These are phyloP conservation scores for Empis stercorea DNA, from an alignment of 2,888 invertebrate genomes.

Conservation along the genomic window DNA sequence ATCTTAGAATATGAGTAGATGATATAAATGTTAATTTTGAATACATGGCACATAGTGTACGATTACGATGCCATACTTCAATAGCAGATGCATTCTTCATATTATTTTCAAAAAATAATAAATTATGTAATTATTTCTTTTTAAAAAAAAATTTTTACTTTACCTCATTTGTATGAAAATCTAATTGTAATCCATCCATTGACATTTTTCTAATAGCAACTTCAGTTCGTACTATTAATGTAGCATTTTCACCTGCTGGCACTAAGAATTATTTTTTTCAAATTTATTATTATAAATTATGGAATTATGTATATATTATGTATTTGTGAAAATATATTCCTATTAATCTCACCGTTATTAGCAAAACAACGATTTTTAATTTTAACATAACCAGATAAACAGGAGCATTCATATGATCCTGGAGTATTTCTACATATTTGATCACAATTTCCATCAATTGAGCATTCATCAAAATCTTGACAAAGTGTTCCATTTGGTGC, in stretches of 20 bases:
- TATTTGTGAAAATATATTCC: neutral
- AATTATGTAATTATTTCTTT: neutral
- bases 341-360: constrained; percentile 49
- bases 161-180: constrained; percentile 16
- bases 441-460: constrained; percentile 54
- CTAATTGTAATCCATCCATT: constrained; percentile 39
- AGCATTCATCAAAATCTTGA: constrained; percentile 67
- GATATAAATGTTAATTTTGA: constrained; percentile 29
- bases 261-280: constrained; percentile 36
- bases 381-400: constrained; percentile 54
- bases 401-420: constrained; percentile 58
- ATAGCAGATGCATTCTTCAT: constrained; percentile 38
- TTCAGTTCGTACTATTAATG: constrained; percentile 56
- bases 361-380: constrained; percentile 50
- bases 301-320: neutral
- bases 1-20: constrained; percentile 43
- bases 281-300: constrained; percentile 1
- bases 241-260: constrained; percentile 47
- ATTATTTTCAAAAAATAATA: constrained; percentile 9
- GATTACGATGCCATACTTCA: constrained; percentile 54
- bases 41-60: constrained; percentile 60
- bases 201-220: constrained; percentile 49
- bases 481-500: constrained; percentile 45
- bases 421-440: constrained; percentile 57
- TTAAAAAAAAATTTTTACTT: too few relatives aligned